Conservation (phyloP, 2,113 vertebrate species). For the Scatophagus argus region DNA sequence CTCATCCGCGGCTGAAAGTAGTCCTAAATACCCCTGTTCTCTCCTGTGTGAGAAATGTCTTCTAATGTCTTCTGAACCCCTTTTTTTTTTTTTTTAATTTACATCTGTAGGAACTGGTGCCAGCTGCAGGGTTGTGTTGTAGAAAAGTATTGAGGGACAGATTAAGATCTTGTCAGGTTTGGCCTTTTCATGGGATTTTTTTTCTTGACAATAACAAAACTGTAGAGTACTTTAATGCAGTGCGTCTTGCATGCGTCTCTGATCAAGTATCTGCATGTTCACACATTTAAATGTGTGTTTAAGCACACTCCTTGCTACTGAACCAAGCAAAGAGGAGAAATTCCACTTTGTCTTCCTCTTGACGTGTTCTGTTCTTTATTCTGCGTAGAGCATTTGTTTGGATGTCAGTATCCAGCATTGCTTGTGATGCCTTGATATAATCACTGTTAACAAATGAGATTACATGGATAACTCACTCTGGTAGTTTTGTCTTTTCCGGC, state of each 20-base stretch:
- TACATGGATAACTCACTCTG: neutral
- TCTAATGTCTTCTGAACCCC: no score
- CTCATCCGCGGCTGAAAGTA: slow-evolving; percentile 15
- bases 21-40: neutral
- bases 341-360: no score
- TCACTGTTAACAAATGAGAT: neutral
- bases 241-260: neutral
- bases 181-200: neutral
- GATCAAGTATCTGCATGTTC: neutral
- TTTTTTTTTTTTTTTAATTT: neutral
- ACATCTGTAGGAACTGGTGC: neutral
- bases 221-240: neutral
- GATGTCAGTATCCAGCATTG: neutral
- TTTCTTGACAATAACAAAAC: neutral
- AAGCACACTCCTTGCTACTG: neutral
- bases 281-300: neutral
- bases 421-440: neutral
- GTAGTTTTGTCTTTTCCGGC: neutral
- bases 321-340: neutral
- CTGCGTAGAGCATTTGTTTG: neutral
- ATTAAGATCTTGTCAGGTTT: neutral
- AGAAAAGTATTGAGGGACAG: neutral
- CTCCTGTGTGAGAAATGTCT: neutral
- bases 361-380: neutral
- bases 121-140: neutral